Evolutionary conservation across 2,113 vertebrate genomes (phyloP).

Genomic region (Gnathonemus echidnorhynchus): DNA sequence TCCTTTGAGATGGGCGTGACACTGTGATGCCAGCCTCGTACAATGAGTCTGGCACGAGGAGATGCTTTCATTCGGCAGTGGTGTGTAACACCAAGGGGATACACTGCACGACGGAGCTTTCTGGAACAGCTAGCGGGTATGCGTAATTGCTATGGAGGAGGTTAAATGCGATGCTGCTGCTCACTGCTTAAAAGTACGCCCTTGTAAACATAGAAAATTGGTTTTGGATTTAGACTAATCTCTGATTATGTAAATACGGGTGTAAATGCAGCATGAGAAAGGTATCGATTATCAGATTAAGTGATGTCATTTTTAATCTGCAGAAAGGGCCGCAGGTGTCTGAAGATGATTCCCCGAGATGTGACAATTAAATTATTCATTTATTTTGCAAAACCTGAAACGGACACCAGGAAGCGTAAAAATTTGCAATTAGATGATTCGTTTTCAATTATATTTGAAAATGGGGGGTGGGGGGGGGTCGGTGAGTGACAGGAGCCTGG

Average conservation of each 20-base stretch:
- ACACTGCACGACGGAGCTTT: neutral
- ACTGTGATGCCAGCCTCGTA: neutral
- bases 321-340: slow-evolving; percentile 48
- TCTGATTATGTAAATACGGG: slow-evolving; percentile 9
- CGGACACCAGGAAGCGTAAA: slow-evolving; percentile 53
- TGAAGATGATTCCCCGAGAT: slow-evolving; percentile 53
- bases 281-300: slow-evolving; percentile 21
- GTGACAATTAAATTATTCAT: slow-evolving; percentile 59
- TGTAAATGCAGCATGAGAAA: neutral
- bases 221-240: slow-evolving; percentile 4
- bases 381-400: slow-evolving; percentile 51
- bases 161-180: neutral
- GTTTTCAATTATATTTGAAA: slow-evolving; percentile 61
- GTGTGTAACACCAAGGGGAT: neutral
- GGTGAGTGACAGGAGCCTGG: slow-evolving; percentile 38
- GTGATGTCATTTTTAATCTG: slow-evolving; percentile 42
- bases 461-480: slow-evolving; percentile 31
- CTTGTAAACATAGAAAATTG: slow-evolving; percentile 1
- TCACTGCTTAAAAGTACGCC: neutral
- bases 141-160: neutral
- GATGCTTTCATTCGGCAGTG: neutral
- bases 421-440: slow-evolving; percentile 55
- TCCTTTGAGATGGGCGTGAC: neutral
- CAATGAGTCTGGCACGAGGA: neutral
- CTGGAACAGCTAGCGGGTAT: neutral